Evolutionary conservation across 2,113 vertebrate species (phyloP), one percentile per base, ranked within the genome.

Genomic region (Genyomyrus donnyi): DNA sequence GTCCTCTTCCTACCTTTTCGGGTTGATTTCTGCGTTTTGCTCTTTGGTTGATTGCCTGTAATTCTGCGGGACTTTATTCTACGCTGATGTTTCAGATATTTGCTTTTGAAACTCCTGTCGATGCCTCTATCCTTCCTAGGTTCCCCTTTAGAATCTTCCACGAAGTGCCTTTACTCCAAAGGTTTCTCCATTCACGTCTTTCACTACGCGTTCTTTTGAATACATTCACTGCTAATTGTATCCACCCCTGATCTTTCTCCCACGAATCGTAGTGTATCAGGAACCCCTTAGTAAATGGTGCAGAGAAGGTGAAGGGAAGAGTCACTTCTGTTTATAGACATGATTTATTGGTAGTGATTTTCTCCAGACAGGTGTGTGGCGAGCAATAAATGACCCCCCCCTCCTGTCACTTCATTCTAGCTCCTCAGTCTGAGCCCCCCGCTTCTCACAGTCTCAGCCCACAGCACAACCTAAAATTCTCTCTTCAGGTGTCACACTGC

Each of bases 321-420:
- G 19, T 49, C 24, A n/a, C 83, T 85, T 46, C 45, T 48, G 45
- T 85, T 85, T 85, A 49, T n/a, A 85, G 83, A 45, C 45, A n/a
- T 85, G 83, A 85, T 85, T 85, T 85, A 85, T 85, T n/a, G 45
- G 39, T 24, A 85, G 45, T 48, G 45, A 85, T 85, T 85, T 85
- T 48, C 83, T 85, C 8, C 45, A 85, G 45, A 46, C 80, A 84
- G 80, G 80, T 84, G 21, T 84, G 80, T 45, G 80, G 80, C 80
- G 5, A 84, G 42, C 80, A 84, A 46, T 42, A 84, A 84, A 84
- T 84, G 80, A 84, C 80, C 80, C 42, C 80, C 42, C 42, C 4
- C 66, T 74, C 42, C 42, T 84, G 19, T 84, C 5, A 84, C 35
- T 42, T 46, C 42, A 84, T 84, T 46, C 80, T 42, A 45, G 13